Conservation (phyloP, 2,113 vertebrate species). For the Promerops cafer region DNA sequence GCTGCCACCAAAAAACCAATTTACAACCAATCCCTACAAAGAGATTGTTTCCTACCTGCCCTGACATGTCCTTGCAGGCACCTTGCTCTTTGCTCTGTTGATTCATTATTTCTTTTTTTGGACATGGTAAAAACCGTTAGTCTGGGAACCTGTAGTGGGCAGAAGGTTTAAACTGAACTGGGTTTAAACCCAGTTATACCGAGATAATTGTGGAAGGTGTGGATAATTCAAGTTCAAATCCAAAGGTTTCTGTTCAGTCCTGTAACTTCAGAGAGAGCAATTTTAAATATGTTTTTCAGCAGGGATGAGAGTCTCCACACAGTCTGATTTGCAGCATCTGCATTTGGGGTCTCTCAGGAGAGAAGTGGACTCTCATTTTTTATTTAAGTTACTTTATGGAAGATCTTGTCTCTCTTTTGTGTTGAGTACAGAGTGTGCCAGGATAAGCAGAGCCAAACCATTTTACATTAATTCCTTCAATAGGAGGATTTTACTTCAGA, state of each 20-base stretch:
- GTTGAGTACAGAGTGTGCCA: not conserved
- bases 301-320: not conserved
- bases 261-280: not conserved
- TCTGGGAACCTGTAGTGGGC: not conserved
- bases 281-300: not conserved
- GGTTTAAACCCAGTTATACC: not conserved
- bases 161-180: too few species aligned
- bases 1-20: constrained; percentile 5
- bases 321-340: not conserved
- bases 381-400: not conserved
- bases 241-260: not conserved
- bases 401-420: not conserved
- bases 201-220: not conserved
- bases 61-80: not conserved
- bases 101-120: not conserved
- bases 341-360: not conserved
- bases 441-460: not conserved
- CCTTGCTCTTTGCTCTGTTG: not conserved
- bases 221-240: not conserved
- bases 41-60: not conserved
- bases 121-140: not conserved
- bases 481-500: not conserved
- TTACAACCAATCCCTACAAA: not conserved
- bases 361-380: not conserved
- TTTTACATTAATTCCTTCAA: not conserved